Base-by-base conservation (phyloP, 2,113 vertebrate species). In the Heterotilapia buettikoferi region DNA sequence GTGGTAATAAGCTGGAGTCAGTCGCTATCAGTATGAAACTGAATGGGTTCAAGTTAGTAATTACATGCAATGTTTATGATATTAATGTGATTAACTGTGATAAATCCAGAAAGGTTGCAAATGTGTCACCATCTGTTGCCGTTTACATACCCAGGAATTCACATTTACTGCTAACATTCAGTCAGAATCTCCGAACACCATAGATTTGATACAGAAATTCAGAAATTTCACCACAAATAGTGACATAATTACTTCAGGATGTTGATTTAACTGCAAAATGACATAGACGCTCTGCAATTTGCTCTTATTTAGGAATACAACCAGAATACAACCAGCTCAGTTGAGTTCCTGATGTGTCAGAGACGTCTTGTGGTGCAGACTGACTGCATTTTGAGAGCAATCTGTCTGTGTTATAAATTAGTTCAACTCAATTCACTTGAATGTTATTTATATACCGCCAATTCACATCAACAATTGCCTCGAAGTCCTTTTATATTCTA, bases 211-310 rank as follows among this genome's bases (percentile, higher is more conserved):
- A 45, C 21, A 73, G 21, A 29, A 73, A 40, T 68, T 68, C 33
- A 40, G 7, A 40, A 40, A 76, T 76, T 29, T 16, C 14, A 29
- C 13, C 14, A 29, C 40, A 76, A 76, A 76, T 29, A 73, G 21
- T 45, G 21, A 45, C 2, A 7, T 29, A 29, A 45, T 76, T 76
- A 26, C 24, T 76, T 26, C 68, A 47, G 6, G 40, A 47, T 45
- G 21, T 26, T 26, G 38, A 29, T 76, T 29, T 29, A 47, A 76
- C 40, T 29, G 40, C 21, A 76, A 45, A 45, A 73, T 45, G 8
- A 26, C 40, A 73, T 11, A 2, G 7, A 10, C 0, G 6, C 24
- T 47, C 9, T 26, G 68, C 40, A 47, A 29, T 0, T 29, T 1
- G 40, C 13, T 73, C 9, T 73, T 47, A 18, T 26, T 47, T 18